Evolutionary conservation across 1,140 invertebrate genomes (phyloP), one percentile per base, ranked within the genome.

Genomic region (Phortica variegata): DNA sequence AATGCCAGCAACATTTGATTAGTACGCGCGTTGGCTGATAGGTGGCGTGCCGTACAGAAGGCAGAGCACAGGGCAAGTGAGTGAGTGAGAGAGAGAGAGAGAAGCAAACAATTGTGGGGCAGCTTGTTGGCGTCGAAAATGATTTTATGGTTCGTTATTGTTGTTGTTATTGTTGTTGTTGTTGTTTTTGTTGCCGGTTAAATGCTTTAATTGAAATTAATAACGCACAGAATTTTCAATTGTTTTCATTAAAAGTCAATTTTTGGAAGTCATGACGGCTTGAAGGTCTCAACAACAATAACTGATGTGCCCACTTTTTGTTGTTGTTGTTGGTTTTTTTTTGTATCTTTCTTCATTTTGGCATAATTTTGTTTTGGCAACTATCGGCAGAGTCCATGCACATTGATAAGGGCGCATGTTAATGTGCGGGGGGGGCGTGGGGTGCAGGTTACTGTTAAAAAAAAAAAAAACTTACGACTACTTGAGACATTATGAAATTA

Each of bases 181-280:
- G 6, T 36, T n/a, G 6, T 5, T 36, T 36, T 16, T 13, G 12
- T 56, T 57, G 53, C 58, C 56, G 59, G 66, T 71, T 71, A 71
- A 71, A 72, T 68, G 60, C 60, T 71, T 71, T 71, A 71, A 71
- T 71, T 71, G 66, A 71, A 71, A 71, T 71, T 71, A 71, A 71
- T 71, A 71, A 71, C 32, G 32, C 50, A 40, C 45, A 45, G 58
- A 58, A 56, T 62, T 71, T 60, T 71, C 56, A 66, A 71, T 71
- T 71, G 60, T 61, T 71, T 71, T 71, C 69, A 71, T 71, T 71
- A 71, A 71, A 71, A 63, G 65, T 63, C 66, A 71, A 63, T 71
- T 71, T 63, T 45, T 54, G 58, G 54, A 47, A 37, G 40, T 6
- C 26, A 12, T 12, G n/a, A 29, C 6, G 26, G 26, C 12, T 34